These are phyloP conservation scores for Heteromormyrus szaboi DNA, from an alignment of 2,797 vertebrate genomes.

Conservation along the genomic window DNA sequence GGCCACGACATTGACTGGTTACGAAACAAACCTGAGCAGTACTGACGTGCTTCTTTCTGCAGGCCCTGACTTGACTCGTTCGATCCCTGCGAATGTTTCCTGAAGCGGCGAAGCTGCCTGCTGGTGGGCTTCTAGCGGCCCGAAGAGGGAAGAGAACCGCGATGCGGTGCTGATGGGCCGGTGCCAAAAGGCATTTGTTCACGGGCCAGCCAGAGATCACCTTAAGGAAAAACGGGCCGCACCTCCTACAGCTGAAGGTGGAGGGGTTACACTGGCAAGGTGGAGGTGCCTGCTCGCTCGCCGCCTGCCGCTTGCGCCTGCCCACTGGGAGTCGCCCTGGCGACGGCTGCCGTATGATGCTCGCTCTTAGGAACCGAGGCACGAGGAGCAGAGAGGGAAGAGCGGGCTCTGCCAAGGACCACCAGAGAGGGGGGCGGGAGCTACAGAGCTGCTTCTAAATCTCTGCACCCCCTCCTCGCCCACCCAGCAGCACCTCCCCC, in stretches of 20 bases:
- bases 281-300: neutral
- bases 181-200: neutral
- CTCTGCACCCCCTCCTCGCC: constrained; percentile 30
- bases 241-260: neutral
- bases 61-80: constrained; percentile 35
- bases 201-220: neutral
- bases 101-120: neutral
- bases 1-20: neutral
- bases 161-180: neutral
- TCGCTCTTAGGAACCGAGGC: neutral
- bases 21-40: constrained; percentile 6
- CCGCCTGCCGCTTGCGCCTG: neutral
- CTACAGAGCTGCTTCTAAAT: constrained; percentile 33
- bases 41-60: neutral
- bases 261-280: neutral
- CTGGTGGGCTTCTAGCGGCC: neutral
- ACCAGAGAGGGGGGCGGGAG: constrained; percentile 44
- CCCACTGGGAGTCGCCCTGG: neutral
- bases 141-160: neutral
- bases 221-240: neutral
- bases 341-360: neutral
- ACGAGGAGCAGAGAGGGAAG: neutral
- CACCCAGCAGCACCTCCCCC: constrained; percentile 22
- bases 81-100: neutral
- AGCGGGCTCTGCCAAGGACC: constrained; percentile 7